Conservation (phyloP, 2,113 vertebrate species). For the Protomyctophum bolini region DNA sequence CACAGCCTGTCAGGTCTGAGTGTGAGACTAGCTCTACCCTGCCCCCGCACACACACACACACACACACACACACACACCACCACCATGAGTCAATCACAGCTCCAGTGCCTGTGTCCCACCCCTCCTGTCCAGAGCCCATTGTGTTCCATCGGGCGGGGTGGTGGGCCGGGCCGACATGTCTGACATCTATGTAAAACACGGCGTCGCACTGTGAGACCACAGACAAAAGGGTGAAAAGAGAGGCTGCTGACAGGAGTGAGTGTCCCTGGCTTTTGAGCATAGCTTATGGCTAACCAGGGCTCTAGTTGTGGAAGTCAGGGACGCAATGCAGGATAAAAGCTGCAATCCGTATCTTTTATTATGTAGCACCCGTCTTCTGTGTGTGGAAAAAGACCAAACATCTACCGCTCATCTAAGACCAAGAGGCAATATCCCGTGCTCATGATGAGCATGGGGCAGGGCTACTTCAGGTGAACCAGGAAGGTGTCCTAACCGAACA, state of each 20-base stretch:
- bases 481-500: too few species aligned
- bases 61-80: not conserved
- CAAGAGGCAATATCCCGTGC: too few species aligned
- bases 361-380: too few species aligned
- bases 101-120: conserved; percentile 22
- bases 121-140: conserved; percentile 50
- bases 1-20: not conserved
- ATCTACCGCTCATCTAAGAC: too few species aligned
- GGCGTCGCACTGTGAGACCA: conserved; percentile 25
- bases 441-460: too few species aligned
- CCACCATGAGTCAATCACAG: conserved; percentile 41
- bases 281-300: not conserved
- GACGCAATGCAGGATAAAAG: not conserved
- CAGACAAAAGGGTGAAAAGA: conserved; percentile 37
- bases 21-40: conserved; percentile 14
- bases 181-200: conserved; percentile 76
- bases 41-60: not conserved
- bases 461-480: too few species aligned
- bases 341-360: too few species aligned
- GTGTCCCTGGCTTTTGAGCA: conserved; percentile 2
- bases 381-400: too few species aligned
- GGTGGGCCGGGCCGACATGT: conserved; percentile 58
- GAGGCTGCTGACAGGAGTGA: conserved; percentile 26
- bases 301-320: not conserved
- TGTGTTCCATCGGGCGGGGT: conserved; percentile 59